A percentile compares a stretch with the other conserved stretches of the same genome.
Conservation (phyloP, 2,113 vertebrate species). For the Oenanthe oenanthe region DNA sequence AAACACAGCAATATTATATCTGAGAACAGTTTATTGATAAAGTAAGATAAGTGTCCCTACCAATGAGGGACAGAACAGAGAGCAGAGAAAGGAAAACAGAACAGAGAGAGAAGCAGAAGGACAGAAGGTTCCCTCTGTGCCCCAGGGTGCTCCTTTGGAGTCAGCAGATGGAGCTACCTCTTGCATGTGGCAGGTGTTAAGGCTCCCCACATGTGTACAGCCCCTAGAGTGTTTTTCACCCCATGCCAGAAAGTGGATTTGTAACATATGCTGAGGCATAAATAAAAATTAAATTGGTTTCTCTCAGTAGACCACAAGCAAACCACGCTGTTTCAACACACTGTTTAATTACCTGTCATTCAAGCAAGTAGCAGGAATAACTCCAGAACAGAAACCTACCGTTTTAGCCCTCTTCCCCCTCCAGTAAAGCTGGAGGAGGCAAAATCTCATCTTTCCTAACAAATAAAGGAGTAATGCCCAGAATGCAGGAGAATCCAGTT, state of each 20-base stretch:
- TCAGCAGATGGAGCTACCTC: neutral
- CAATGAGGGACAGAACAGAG: accelerated
- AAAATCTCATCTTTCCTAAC: too few relatives aligned
- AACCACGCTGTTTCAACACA: neutral
- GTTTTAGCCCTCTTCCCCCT: neutral
- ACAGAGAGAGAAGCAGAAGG: neutral
- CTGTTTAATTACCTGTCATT: neutral
- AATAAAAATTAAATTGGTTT: neutral
- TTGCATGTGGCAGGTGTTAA: neutral
- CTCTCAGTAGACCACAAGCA: neutral
- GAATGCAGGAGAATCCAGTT: neutral
- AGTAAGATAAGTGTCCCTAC: neutral
- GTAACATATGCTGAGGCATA: neutral
- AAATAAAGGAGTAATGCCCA: neutral
- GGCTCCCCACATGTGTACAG: neutral
- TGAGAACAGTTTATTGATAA: neutral
- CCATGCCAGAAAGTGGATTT: neutral
- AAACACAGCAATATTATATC: neutral
- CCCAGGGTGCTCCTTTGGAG: accelerated
- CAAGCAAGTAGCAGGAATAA: neutral
- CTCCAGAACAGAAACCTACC: neutral
- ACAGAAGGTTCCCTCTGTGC: accelerated
- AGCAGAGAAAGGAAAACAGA: neutral
- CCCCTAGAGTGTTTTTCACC: too few relatives aligned
- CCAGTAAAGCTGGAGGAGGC: neutral